phyloP scores from a whole-genome alignment of 2,113 vertebrate genomes.

The Crotalus helleri region DNA sequence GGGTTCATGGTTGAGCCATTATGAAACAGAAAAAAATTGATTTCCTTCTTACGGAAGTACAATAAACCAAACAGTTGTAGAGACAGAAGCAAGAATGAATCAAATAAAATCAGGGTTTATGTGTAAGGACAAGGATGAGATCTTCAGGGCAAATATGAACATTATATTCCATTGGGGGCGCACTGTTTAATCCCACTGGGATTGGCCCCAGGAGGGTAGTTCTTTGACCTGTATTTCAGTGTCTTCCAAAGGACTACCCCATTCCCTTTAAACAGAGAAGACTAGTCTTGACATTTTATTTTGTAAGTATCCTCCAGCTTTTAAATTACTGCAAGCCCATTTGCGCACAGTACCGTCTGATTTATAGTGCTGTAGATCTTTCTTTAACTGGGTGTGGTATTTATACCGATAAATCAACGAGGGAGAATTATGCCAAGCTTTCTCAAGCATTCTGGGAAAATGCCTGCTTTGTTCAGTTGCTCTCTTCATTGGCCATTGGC shows the following conservation, averaged over 20 bases:
- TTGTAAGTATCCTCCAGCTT: slow-evolving; percentile 3
- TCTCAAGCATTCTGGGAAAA: slow-evolving; percentile 33
- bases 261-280: slow-evolving; percentile 32
- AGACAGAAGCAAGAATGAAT: not conserved
- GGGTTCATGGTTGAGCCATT: not conserved
- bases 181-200: not conserved
- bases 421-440: slow-evolving; percentile 43
- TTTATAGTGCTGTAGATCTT: slow-evolving; percentile 5
- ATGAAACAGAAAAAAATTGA: not conserved
- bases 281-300: slow-evolving; percentile 30
- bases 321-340: slow-evolving; percentile 32
- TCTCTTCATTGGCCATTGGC: slow-evolving; percentile 65
- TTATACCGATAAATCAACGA: slow-evolving; percentile 37
- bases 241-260: not conserved
- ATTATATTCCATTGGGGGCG: not conserved
- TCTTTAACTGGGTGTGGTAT: slow-evolving; percentile 37
- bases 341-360: slow-evolving; percentile 24
- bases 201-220: not conserved
- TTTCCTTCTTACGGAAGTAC: too few species aligned
- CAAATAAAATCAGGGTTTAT: not conserved
- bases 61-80: not conserved
- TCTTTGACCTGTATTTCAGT: not conserved
- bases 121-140: not conserved
- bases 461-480: slow-evolving; percentile 51
- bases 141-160: not conserved